Base-by-base conservation (phyloP, 1,140 invertebrate genomes). In the Diuraphis noxia region DNA sequence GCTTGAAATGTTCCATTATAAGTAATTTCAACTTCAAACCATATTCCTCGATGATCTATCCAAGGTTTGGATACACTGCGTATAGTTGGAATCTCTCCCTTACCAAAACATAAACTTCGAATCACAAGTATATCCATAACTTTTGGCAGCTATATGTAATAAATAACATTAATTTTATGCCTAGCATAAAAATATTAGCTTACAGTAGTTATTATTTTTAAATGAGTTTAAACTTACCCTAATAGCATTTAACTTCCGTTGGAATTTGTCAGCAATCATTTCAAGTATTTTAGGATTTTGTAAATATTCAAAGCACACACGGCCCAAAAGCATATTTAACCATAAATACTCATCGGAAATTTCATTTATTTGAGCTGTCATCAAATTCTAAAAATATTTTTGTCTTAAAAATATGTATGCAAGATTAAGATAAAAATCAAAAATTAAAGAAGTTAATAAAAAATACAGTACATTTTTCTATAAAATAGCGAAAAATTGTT, bases 1-100 rank as follows among this genome's bases (percentile, higher is more conserved):
- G 99, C 97, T 91, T 96, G 95, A 46, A 98, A 96, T 87, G 96
- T 96, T 52, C 99, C 99, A 93, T 97, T 96, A 94, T 99, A 99
- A 21, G 96, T 96, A 79, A 99, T 94, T 93, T 99, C 97, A 25
- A 99, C 94, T 94, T 99, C 97, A 8, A 99, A 94, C 98, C 98
- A 99, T 36, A 99, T 94, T 8, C 99, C 98, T 92, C 96, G 96
- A 92, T 97, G 96, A 94, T 99, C 97, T 52, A 98, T 93, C 85
- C 95, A 94, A 0, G 98, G 97, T 93, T 96, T 95, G 46, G 95
- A 95, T 46, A 97, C 95, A 86, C 96, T 95, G 86, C 96, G 95
- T 93, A 99, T 96, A 13, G 97, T 94, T 40, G 98, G 97, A 52
- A 91, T 91, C 8, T 91, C 89, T 56, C 89, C 89, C 25, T 91